A percentile compares a stretch with the other conserved stretches of the same genome.
Evolutionary conservation across 1,140 invertebrate genomes (phyloP).

Genomic region (Adelges cooleyi): DNA sequence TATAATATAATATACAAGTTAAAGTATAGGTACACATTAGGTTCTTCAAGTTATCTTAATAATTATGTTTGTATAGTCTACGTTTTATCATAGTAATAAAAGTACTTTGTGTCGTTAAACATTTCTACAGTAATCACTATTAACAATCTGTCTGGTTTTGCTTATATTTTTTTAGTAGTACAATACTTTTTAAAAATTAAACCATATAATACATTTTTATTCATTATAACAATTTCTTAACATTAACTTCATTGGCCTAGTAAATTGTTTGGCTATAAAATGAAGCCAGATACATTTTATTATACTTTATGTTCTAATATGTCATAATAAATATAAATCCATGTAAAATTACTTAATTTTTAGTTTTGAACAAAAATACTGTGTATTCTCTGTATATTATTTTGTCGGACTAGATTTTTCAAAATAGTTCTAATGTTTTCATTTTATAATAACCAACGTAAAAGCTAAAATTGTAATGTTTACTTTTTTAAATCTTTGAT

Average conservation of each 20-base stretch:
- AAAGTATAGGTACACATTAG: slow-evolving; percentile 13
- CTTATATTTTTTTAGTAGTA: neutral
- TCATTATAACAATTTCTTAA: neutral
- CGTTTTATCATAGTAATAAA: no score
- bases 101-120: neutral
- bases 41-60: neutral
- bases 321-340: neutral
- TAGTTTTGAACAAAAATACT: no score
- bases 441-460: neutral
- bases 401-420: slow-evolving; percentile 9
- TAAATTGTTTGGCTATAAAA: neutral
- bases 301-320: neutral
- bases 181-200: no score
- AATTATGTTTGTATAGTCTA: neutral
- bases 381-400: neutral
- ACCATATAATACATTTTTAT: no score
- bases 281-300: slow-evolving; percentile 3
- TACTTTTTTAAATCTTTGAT: neutral
- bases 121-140: slow-evolving; percentile 17
- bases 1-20: slow-evolving; percentile 25
- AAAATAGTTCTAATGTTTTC: neutral
- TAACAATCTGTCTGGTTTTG: slow-evolving; percentile 8
- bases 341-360: no score
- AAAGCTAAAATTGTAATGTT: no score
- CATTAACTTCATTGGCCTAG: neutral